Conservation (phyloP, 2,113 vertebrate genomes). For the Lophotis ruficrista region DNA sequence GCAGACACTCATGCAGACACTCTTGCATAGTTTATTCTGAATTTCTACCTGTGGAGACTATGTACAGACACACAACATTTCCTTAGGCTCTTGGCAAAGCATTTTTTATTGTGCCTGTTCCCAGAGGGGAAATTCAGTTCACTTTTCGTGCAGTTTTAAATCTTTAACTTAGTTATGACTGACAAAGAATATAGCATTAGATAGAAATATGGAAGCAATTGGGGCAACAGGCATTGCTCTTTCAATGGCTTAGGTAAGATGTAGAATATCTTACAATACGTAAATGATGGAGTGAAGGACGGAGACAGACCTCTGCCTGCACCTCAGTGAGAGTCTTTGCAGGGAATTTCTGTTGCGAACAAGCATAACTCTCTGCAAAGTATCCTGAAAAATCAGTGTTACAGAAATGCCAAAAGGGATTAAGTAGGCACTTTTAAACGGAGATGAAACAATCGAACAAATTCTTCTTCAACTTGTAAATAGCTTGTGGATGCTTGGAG, state of each 20-base stretch:
- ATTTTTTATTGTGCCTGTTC: not conserved
- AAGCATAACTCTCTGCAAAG: not conserved
- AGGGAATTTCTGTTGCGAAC: not conserved
- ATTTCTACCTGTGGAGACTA: not conserved
- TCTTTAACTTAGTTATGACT: not conserved
- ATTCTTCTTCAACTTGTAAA: not conserved
- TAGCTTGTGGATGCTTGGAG: not conserved
- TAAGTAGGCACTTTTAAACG: not conserved
- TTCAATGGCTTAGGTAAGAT: not conserved
- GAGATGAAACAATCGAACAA: not conserved
- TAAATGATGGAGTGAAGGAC: not conserved
- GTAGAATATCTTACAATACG: not conserved
- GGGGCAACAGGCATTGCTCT: not conserved
- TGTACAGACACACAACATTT: not conserved
- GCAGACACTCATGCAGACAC: rapidly evolving
- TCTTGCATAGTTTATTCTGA: not conserved
- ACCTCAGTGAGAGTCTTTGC: not conserved
- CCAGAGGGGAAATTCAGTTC: not conserved
- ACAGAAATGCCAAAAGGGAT: not conserved
- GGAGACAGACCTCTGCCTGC: not conserved
- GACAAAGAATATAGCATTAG: not conserved
- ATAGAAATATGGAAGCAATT: not conserved
- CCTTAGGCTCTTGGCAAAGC: not conserved
- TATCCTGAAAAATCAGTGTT: not conserved
- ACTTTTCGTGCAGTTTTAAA: not conserved